Percentiles rank a stretch among this genome's conserved stretches.
Conservation (phyloP, 2,797 vertebrate genomes). For the Dallia pectoralis region DNA sequence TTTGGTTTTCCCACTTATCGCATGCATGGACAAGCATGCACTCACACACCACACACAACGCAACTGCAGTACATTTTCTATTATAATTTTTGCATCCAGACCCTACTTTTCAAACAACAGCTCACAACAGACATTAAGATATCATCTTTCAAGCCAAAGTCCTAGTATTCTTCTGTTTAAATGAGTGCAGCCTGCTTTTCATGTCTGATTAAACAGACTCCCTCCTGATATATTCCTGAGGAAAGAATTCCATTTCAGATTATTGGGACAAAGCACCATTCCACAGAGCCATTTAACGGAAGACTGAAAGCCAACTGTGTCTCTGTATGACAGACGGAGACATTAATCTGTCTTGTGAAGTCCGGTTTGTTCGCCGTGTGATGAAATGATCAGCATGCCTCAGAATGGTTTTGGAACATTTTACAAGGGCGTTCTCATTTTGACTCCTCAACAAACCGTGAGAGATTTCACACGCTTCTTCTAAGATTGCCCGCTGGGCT, state of each 20-base stretch:
- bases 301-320: not conserved
- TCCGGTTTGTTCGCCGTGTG: constrained; percentile 43
- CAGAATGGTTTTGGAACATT: constrained; percentile 65
- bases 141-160: too few relatives aligned
- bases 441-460: constrained; percentile 54
- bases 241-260: not conserved
- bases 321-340: constrained; percentile 53
- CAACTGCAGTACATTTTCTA: too few relatives aligned
- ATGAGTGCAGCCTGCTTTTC: not conserved
- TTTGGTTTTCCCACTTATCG: not conserved
- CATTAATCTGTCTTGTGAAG: constrained; percentile 64
- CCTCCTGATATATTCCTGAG: not conserved
- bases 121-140: not conserved
- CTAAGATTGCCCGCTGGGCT: constrained; percentile 60
- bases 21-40: not conserved
- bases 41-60: constrained; percentile 2
- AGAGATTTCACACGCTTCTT: constrained; percentile 66
- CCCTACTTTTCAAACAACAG: not conserved
- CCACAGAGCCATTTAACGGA: not conserved
- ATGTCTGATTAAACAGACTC: not conserved
- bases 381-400: constrained; percentile 59
- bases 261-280: not conserved
- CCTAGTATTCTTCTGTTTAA: not conserved
- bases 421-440: constrained; percentile 57
- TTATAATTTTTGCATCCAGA: too few relatives aligned